Percentiles rank a stretch among this genome's conserved stretches.
phyloP scores from a whole-genome alignment of 2,888 invertebrate genomes.

The Ernsta delagoae region DNA sequence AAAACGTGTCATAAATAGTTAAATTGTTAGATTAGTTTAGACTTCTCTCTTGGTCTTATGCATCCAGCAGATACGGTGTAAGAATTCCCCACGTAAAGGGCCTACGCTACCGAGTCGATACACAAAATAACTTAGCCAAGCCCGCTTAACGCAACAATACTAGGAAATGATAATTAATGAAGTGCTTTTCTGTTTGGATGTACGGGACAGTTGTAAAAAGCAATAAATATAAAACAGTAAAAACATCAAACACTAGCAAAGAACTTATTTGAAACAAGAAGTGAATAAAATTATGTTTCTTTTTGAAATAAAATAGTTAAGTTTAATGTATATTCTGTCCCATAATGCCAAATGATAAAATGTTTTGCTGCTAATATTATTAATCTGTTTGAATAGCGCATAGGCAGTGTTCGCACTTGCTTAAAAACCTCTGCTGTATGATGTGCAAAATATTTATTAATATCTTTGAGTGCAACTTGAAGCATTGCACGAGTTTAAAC shows the following conservation, averaged over 20 bases:
- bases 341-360: background rate
- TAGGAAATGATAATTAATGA: conserved; percentile 38
- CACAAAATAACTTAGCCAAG: conserved; percentile 43
- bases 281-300: too few relatives aligned
- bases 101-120: conserved; percentile 48
- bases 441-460: conserved; percentile 11
- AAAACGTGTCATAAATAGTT: background rate
- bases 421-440: conserved; percentile 39
- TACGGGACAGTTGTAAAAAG: conserved; percentile 9
- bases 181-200: background rate
- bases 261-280: background rate
- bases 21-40: background rate
- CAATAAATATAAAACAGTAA: too few relatives aligned
- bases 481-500: conserved; percentile 9
- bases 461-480: background rate
- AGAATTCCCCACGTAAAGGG: conserved; percentile 8
- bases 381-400: conserved; percentile 34
- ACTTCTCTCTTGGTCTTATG: conserved; percentile 5
- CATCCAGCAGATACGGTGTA: conserved; percentile 7
- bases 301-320: too few relatives aligned
- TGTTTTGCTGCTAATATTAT: background rate
- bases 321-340: background rate
- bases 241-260: too few relatives aligned
- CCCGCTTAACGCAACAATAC: conserved; percentile 43
- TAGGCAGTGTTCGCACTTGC: conserved; percentile 38